These are phyloP conservation scores for Hippolais icterina DNA, from an alignment of 2,113 vertebrate species.

Conservation along the genomic window DNA sequence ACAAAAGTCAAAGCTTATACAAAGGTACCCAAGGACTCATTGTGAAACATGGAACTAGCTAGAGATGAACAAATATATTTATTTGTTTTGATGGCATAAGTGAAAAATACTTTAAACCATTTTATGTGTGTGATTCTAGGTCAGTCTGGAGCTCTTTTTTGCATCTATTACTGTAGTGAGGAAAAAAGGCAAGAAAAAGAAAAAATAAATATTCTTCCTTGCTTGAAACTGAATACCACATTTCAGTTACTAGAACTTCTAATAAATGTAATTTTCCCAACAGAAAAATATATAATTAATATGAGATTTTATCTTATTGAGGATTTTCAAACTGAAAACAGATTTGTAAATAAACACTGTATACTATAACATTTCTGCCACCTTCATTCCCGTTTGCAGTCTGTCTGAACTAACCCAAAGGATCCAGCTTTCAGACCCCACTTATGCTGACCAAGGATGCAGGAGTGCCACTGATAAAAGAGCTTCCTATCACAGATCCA, in stretches of 20 bases:
- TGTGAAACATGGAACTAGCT: background rate
- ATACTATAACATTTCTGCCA: background rate
- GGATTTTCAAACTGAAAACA: accelerated
- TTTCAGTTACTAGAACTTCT: background rate
- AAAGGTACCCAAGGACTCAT: background rate
- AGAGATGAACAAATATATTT: background rate
- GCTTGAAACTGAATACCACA: background rate
- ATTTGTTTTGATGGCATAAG: background rate
- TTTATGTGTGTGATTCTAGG: background rate
- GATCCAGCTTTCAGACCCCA: background rate
- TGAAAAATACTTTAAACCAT: background rate
- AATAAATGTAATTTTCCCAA: background rate
- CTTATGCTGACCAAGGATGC: background rate
- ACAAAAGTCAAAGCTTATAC: background rate
- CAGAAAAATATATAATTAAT: background rate
- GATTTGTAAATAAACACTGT: background rate
- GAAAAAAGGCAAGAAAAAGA: background rate
- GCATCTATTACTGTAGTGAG: background rate
- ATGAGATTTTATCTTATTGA: background rate
- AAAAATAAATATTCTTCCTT: background rate
- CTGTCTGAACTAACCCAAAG: background rate
- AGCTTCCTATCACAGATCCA: background rate
- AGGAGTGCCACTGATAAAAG: background rate
- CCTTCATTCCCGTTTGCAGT: background rate
- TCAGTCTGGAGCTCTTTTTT: background rate